Evolutionary conservation across 1,140 invertebrate species (phyloP).

Genomic region (Fopius arisanus): DNA sequence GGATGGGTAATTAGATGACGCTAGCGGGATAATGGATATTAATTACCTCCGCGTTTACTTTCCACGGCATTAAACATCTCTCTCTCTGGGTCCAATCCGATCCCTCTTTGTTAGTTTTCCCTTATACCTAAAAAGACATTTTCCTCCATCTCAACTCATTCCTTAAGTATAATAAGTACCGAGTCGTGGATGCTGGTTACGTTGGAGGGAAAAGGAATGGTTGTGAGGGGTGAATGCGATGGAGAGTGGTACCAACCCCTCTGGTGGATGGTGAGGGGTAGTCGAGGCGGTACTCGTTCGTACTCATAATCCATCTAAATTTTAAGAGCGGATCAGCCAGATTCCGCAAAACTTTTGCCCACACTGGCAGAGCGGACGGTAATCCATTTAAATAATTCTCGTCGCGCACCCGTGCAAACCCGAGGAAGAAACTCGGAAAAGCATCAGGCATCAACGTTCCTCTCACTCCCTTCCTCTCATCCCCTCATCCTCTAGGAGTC

Average conservation of each 20-base stretch:
- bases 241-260: neutral
- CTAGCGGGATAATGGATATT: slow-evolving; percentile 64
- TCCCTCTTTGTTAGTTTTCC: slow-evolving; percentile 63
- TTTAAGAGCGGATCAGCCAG: slow-evolving; percentile 59
- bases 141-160: slow-evolving; percentile 50
- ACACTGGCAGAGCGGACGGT: slow-evolving; percentile 46
- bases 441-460: neutral
- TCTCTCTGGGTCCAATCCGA: slow-evolving; percentile 53
- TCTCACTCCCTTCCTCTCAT: neutral
- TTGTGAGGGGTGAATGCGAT: neutral
- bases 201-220: neutral
- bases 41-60: slow-evolving; percentile 62
- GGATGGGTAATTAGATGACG: slow-evolving; percentile 45
- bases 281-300: slow-evolving; percentile 31
- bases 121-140: slow-evolving; percentile 8
- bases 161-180: slow-evolving; percentile 62
- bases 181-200: slow-evolving; percentile 44
- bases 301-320: slow-evolving; percentile 65
- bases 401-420: slow-evolving; percentile 39
- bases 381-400: slow-evolving; percentile 65
- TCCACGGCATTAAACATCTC: slow-evolving; percentile 65
- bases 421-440: slow-evolving; percentile 38
- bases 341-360: slow-evolving; percentile 54
- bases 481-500: too few relatives aligned
- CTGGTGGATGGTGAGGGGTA: neutral